phyloP scores from a whole-genome alignment of 2,888 invertebrate genomes.

The Brachycybe producta region DNA sequence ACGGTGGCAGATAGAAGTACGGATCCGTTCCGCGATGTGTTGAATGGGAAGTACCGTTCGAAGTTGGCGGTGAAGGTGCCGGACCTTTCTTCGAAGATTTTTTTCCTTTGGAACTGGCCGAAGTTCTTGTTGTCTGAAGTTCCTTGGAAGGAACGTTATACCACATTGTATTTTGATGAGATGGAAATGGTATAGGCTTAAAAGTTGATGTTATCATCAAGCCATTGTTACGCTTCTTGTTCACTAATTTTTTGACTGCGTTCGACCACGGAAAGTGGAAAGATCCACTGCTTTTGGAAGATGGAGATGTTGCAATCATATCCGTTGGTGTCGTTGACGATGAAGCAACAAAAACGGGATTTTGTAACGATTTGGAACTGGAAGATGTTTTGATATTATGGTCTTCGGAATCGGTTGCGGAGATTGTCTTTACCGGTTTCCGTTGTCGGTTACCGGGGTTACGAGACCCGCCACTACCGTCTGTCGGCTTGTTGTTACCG shows the following conservation, averaged over 20 bases:
- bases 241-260: slow-evolving; percentile 10
- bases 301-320: neutral
- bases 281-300: neutral
- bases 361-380: neutral
- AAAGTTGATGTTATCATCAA: neutral
- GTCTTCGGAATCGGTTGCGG: neutral
- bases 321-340: neutral
- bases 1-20: slow-evolving; percentile 12
- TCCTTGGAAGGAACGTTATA: neutral
- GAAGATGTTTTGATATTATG: neutral
- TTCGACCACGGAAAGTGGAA: neutral
- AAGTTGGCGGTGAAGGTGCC: neutral
- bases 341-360: neutral
- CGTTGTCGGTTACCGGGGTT: slow-evolving; percentile 13
- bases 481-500: neutral
- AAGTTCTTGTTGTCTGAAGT: slow-evolving; percentile 1
- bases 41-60: neutral
- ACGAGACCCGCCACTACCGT: neutral
- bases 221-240: slow-evolving; percentile 5
- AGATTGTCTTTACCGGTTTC: slow-evolving; percentile 11
- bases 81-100: slow-evolving; percentile 8
- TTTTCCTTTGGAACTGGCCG: neutral
- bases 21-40: slow-evolving; percentile 10
- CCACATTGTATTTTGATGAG: neutral
- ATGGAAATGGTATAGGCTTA: neutral